Conservation (phyloP, 2,888 invertebrate species). For the Linyphia triangularis region DNA sequence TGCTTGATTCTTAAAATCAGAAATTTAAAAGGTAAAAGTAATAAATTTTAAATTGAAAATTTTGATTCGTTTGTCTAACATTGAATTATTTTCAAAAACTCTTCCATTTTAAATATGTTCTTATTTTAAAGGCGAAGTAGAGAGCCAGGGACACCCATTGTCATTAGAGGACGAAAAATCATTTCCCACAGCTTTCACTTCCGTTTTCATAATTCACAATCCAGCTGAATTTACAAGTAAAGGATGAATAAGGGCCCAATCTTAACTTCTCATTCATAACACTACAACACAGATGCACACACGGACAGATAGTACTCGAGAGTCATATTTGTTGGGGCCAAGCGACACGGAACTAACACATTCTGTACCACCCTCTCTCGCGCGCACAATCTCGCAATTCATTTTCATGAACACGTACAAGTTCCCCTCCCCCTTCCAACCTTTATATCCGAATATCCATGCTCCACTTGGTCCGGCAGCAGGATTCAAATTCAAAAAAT, state of each 20-base stretch:
- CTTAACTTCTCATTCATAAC: conserved; percentile 41
- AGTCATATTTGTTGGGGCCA: conserved; percentile 49
- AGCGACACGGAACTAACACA: conserved; percentile 71
- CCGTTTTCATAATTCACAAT: conserved; percentile 53
- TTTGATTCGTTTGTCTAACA: no score
- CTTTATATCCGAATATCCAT: conserved; percentile 64
- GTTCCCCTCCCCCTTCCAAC: conserved; percentile 11
- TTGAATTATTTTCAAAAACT: no score
- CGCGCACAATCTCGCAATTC: conserved; percentile 54
- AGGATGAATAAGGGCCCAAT: conserved; percentile 35
- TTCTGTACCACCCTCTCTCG: conserved; percentile 61
- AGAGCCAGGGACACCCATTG: neutral
- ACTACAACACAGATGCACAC: conserved; percentile 30
- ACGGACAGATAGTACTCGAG: conserved; percentile 29
- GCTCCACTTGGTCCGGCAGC: conserved; percentile 48
- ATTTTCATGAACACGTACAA: conserved; percentile 65
- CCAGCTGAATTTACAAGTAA: conserved; percentile 50
- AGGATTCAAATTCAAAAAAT: conserved; percentile 65
- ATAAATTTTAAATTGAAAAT: no score
- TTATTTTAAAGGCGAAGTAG: neutral
- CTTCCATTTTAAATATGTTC: no score
- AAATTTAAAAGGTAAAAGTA: no score
- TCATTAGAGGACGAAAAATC: conserved; percentile 18
- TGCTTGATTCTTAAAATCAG: no score
- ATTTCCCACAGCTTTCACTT: conserved; percentile 63